phyloP scores from a whole-genome alignment of 2,113 vertebrate genomes.

The Bolborhynchus lineola region DNA sequence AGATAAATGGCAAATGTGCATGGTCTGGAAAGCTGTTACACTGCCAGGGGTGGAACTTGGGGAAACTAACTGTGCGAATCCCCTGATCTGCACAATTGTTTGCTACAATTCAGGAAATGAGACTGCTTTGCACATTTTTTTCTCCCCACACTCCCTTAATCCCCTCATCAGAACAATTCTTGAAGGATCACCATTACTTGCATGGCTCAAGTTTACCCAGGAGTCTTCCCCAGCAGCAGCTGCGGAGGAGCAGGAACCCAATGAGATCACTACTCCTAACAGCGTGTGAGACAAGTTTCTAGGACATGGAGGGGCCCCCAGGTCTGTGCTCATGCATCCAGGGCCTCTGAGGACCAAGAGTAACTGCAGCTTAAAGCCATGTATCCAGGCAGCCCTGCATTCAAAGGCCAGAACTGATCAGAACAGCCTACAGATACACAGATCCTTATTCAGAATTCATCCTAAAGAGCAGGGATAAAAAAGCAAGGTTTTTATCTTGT shows the following conservation, averaged over 20 bases:
- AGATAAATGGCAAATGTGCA: not conserved
- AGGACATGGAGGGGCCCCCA: not conserved
- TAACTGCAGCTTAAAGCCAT: not conserved
- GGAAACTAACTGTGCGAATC: not conserved
- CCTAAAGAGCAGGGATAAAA: not conserved
- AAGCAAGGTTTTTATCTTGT: not conserved
- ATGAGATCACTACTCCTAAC: not conserved
- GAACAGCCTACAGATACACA: not conserved
- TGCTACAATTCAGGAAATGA: not conserved
- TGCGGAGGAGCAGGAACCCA: not conserved
- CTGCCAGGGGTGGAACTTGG: not conserved
- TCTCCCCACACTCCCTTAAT: not conserved
- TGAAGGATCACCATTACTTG: not conserved
- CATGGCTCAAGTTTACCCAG: not conserved
- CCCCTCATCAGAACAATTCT: not conserved
- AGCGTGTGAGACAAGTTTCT: not conserved
- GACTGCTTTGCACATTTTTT: not conserved
- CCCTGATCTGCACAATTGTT: not conserved
- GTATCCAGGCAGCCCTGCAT: accelerated
- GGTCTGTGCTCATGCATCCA: not conserved
- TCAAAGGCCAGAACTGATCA: accelerated
- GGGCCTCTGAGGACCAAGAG: not conserved
- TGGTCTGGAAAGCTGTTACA: not conserved
- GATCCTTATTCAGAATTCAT: not conserved
- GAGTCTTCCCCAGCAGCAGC: not conserved